Evolutionary conservation across 2,113 vertebrate genomes (phyloP).

Genomic region (Erythrocercus mccallii): DNA sequence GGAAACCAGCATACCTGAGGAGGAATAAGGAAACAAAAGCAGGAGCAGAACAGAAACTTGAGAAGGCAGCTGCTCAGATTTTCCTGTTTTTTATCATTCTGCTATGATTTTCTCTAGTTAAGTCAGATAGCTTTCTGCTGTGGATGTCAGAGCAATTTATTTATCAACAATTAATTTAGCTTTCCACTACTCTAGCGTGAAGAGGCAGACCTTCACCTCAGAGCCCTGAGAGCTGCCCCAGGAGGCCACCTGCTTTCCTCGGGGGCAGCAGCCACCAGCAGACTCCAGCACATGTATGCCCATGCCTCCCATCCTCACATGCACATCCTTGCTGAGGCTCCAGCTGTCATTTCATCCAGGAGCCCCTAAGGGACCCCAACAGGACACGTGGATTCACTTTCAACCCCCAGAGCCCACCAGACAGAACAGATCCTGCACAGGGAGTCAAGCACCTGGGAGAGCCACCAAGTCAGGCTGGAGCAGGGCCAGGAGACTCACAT

Average conservation of each 20-base stretch:
- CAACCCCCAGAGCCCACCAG: background rate
- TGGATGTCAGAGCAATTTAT: background rate
- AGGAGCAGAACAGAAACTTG: background rate
- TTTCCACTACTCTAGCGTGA: background rate
- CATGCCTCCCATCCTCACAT: background rate
- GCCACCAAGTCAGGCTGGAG: background rate
- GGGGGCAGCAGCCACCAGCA: background rate
- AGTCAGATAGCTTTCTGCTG: background rate
- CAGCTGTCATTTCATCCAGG: background rate
- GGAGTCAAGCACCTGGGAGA: background rate
- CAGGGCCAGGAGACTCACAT: background rate
- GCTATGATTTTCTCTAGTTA: background rate
- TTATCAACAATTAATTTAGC: background rate
- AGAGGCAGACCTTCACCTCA: background rate
- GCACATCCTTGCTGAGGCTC: background rate
- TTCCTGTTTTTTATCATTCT: background rate
- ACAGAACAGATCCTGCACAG: background rate
- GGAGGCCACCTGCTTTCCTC: background rate
- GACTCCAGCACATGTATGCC: fast-evolving
- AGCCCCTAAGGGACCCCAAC: background rate
- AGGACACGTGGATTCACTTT: fast-evolving
- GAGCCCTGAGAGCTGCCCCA: background rate
- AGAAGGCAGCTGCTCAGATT: background rate
- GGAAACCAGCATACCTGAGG: background rate
- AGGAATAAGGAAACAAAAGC: background rate